Evolutionary conservation across 2,888 invertebrate species (phyloP), one percentile per base, ranked within the genome.

Genomic region (Caenorhabditis sp.): DNA sequence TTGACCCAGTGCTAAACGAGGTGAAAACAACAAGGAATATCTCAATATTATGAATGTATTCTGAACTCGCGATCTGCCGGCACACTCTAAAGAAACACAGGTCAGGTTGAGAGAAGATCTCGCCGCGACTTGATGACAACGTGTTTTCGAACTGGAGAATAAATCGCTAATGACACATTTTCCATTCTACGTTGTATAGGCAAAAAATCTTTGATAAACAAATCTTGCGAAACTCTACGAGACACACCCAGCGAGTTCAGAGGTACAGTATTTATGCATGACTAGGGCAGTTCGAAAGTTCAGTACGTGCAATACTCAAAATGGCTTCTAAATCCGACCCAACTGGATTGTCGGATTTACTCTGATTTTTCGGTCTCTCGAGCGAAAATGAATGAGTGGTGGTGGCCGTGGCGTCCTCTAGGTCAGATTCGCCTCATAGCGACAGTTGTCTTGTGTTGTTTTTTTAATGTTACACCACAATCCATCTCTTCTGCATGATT

Each of bases 391-490:
- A 38, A 5, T 38, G 38, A 38, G 12, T 31, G 22, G 7, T 8
- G 2, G 19, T 5, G 26, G 14, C 12, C 22, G 26, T 14, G 12
- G 14, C 26, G 54, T 54, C 54, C 54, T 14, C 26, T 26, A 54
- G 26, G 26, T 63, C 66, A 22, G 31, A 22, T 19, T 66, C 49
- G 49, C 35, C 28, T 8, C 12, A 35, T 49, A 24, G 10, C 28
- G n/a, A 44, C 28, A 47, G 47, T 51, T 68, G 35, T 58, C 58
- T 59, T 22, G 16, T 73, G 47, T 72, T 59, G 44, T 61, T 61
- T 28, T 63, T 35, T 51, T 38, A 38, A 10, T 38, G 38, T 38
- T 38, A 38, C 38, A 38, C 12, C 58, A 72, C 59, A 31, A 24
- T 41, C 26, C 51, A 38, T 31, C n/a, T 41, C 22, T 35, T 35